These are phyloP conservation scores for Natator depressus DNA, from an alignment of 2,113 vertebrate species.

Conservation along the genomic window DNA sequence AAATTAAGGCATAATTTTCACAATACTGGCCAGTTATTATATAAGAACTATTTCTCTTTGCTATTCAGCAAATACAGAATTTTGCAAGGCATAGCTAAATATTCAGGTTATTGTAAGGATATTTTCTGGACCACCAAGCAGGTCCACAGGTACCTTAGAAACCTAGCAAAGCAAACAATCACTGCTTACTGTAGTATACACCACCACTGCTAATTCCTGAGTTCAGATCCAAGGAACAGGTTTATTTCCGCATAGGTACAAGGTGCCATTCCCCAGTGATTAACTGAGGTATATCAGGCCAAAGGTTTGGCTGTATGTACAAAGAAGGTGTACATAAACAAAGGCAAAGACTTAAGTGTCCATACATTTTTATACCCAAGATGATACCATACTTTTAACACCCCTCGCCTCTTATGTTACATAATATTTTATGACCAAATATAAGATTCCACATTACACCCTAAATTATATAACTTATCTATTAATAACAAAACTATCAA, in stretches of 20 bases:
- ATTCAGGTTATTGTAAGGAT: background rate
- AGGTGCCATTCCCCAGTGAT: background rate
- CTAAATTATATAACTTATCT: background rate
- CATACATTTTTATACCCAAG: background rate
- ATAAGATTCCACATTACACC: background rate
- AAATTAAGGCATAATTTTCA: background rate
- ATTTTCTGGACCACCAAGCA: background rate
- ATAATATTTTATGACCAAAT: background rate
- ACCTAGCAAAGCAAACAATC: background rate
- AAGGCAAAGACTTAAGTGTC: background rate
- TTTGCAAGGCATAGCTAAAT: background rate
- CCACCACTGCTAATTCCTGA: background rate
- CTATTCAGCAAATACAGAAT: background rate
- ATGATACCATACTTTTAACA: background rate
- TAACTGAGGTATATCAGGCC: background rate
- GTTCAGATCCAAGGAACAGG: background rate
- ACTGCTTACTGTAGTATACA: background rate
- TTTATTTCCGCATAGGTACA: background rate
- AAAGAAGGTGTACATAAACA: background rate
- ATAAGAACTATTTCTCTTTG: background rate
- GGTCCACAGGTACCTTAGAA: background rate
- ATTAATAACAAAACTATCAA: background rate
- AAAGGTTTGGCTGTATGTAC: background rate
- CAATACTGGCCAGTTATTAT: background rate
- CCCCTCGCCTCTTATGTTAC: background rate